These are phyloP conservation scores for Drosophila diplacantha DNA, from an alignment of 2,888 invertebrate genomes.

Conservation along the genomic window DNA sequence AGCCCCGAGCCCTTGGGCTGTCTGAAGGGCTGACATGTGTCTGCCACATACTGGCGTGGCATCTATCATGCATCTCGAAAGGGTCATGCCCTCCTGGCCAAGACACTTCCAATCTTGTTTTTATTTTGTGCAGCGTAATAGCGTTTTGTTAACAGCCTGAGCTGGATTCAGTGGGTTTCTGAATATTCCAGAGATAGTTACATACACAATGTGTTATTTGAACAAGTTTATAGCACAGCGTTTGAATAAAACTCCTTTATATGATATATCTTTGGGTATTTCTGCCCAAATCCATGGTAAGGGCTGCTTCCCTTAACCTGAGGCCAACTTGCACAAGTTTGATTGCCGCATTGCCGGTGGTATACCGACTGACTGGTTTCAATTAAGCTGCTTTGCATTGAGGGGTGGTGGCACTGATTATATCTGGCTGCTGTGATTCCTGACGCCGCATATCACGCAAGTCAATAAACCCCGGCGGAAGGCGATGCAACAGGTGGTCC, in stretches of 20 bases:
- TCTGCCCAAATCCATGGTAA: not conserved
- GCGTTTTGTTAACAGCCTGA: conserved; percentile 5
- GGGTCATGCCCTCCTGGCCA: conserved; percentile 33
- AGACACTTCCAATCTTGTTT: conserved; percentile 17
- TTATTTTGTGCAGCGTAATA: conserved; percentile 24
- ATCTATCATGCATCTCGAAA: conserved; percentile 29
- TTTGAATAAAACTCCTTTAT: not conserved
- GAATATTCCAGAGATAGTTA: not conserved
- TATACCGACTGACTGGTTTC: conserved; percentile 2
- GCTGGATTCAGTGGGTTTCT: not conserved
- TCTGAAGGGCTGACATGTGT: conserved; percentile 44
- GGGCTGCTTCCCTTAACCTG: not conserved
- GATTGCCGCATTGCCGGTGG: conserved; percentile 9
- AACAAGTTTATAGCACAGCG: too few species aligned
- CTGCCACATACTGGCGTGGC: conserved; percentile 35
- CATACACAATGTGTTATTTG: not conserved
- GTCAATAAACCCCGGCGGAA: conserved; percentile 13
- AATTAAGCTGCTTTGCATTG: conserved; percentile 18
- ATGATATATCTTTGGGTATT: not conserved
- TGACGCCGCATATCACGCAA: conserved; percentile 26
- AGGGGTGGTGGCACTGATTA: conserved; percentile 10
- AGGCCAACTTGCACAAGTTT: not conserved
- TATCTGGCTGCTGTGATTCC: conserved; percentile 28
- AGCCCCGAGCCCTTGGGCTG: conserved; percentile 22
- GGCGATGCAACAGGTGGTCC: conserved; percentile 26